A percentile compares a stretch with the other conserved stretches of the same genome.
Conservation (phyloP, 1,140 invertebrate species). For the Doryteuthis pealeii region DNA sequence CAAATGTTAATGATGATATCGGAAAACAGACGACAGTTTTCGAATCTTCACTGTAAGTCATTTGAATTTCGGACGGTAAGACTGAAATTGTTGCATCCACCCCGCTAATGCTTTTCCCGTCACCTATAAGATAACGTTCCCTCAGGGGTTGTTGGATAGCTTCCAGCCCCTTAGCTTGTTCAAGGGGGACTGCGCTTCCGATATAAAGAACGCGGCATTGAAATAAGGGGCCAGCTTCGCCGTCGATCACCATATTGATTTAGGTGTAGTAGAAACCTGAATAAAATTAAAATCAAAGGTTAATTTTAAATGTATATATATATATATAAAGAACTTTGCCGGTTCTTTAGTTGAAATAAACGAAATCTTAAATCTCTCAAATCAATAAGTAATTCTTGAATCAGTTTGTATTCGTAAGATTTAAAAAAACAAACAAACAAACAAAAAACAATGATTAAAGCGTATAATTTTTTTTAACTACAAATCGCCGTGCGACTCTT, state of each 20-base stretch:
- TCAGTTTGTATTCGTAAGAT: background rate
- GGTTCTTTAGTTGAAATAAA: background rate
- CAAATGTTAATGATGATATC: conserved; percentile 96
- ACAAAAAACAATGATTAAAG: background rate
- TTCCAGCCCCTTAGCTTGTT: conserved; percentile 91
- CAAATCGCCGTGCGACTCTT: too few species aligned
- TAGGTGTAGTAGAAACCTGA: background rate
- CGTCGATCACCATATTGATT: conserved; percentile 10
- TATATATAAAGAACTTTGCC: background rate
- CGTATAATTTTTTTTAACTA: too few species aligned
- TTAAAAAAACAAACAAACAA: background rate
- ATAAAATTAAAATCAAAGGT: too few species aligned
- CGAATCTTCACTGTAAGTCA: conserved; percentile 96
- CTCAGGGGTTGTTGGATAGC: conserved; percentile 96
- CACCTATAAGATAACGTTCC: conserved; percentile 75
- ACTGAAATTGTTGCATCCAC: conserved; percentile 76
- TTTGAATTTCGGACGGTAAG: conserved; percentile 92
- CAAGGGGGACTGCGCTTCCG: conserved; percentile 93
- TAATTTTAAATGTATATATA: background rate
- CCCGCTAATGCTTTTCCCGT: conserved; percentile 42
- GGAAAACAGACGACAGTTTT: conserved; percentile 96
- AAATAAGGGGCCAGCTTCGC: conserved; percentile 31
- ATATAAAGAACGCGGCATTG: conserved; percentile 94
- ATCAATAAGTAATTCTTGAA: background rate
- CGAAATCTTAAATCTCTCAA: background rate